Evolutionary conservation across 2,797 vertebrate genomes (phyloP), one percentile per base, ranked within the genome.

Genomic region (Coranthus polyacanthus): DNA sequence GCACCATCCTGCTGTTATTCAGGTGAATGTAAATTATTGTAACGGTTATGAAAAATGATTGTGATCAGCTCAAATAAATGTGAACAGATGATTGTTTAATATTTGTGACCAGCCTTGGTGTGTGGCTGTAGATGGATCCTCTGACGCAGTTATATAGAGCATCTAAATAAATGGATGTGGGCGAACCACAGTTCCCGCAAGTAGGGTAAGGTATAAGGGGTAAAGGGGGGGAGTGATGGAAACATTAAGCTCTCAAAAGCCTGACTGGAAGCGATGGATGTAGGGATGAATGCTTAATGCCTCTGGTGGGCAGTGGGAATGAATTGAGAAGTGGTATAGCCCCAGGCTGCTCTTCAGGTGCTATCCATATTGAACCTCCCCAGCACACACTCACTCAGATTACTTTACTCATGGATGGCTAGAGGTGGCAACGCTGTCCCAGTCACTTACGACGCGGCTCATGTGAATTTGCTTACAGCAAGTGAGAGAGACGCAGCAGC

Each of bases 211-310:
- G 39, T 46, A 11, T 32, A 22, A 15, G 26, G 17, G 2, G 4
- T 16, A 4, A 37, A 37, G 38, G 32, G 29, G 22, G 12, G 38
- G 37, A 44, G 44, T 53, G 73, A 65, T 22, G 2, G 20, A 17
- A 58, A 68, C 38, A 66, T 79, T 80, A 72, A 79, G 61, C 59
- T 66, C 39, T 79, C 62, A 75, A 71, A 80, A 71, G 68, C 57
- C 59, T 72, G 76, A 59, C 79, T 66, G 59, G 68, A 84, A 64
- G 62, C 55, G 65, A 55, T 43, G 55, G 41, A 26, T 67, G 76
- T 69, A 68, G 51, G 67, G 76, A 82, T 84, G 81, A 86, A 81
- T 84, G 75, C 68, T 72, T 80, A 85, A 89, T 88, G 84, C 80
- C 82, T 55, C 49, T 80, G 64, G 68, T 68, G 70, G 70, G 75